Conservation (phyloP, 2,797 vertebrate genomes). For the Poecilia velifera region DNA sequence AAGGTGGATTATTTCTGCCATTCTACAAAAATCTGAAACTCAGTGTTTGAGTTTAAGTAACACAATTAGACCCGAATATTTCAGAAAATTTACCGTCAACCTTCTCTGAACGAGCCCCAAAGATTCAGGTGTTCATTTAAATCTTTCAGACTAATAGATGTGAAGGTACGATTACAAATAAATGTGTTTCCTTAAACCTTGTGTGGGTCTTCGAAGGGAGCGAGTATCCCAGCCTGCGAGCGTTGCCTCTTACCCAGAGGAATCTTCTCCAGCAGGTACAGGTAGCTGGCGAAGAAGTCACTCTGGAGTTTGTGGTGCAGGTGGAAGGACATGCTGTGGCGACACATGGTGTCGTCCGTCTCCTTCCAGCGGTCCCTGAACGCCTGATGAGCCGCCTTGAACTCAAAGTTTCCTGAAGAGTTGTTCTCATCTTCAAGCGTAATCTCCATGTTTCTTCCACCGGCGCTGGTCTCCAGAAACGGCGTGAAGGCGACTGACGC, state of each 20-base stretch:
- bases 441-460: conserved; percentile 39
- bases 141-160: not conserved
- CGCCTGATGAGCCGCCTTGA: conserved; percentile 87
- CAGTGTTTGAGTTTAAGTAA: not conserved
- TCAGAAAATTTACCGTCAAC: not conserved
- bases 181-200: not conserved
- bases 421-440: not conserved
- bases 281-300: conserved; percentile 96
- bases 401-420: conserved; percentile 68
- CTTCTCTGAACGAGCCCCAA: not conserved
- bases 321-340: conserved; percentile 93
- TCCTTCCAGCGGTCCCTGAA: conserved; percentile 89
- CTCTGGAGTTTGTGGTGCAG: conserved; percentile 88
- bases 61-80: not conserved
- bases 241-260: conserved; percentile 86
- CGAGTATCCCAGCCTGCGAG: not conserved
- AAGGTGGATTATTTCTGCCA: not conserved
- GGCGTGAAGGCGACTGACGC: conserved; percentile 7
- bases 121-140: not conserved
- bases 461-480: conserved; percentile 4
- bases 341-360: conserved; percentile 89
- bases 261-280: conserved; percentile 91
- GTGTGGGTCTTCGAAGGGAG: not conserved
- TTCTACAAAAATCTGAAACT: not conserved
- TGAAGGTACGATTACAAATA: not conserved